Conservation (phyloP, 2,888 invertebrate species). For the Pegoplata infirma region DNA sequence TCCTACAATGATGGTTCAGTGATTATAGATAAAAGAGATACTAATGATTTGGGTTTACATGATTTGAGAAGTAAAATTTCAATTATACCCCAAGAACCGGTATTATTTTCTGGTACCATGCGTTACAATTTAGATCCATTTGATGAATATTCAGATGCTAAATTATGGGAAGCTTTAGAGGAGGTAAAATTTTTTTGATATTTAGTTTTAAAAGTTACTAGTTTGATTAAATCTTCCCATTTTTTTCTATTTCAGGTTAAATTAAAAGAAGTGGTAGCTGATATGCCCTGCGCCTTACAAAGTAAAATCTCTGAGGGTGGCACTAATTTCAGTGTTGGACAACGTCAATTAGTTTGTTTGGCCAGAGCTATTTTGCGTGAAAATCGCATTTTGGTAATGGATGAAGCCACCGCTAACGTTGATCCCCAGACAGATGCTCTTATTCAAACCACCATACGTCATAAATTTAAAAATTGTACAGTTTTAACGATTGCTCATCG, state of each 20-base stretch:
- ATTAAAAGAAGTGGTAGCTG: constrained; percentile 84
- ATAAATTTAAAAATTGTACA: constrained; percentile 88
- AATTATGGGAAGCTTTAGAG: constrained; percentile 90
- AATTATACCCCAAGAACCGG: constrained; percentile 91
- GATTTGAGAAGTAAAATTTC: constrained; percentile 87
- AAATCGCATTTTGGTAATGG: constrained; percentile 90
- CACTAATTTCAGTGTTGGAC: constrained; percentile 93
- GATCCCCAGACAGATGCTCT: constrained; percentile 91
- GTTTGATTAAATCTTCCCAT: not conserved
- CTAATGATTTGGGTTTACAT: constrained; percentile 84
- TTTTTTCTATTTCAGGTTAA: constrained; percentile 68
- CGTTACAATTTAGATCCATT: constrained; percentile 94
- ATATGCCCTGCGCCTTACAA: constrained; percentile 83
- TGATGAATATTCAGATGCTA: constrained; percentile 86
- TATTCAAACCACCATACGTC: constrained; percentile 88
- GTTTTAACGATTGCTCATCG: constrained; percentile 94
- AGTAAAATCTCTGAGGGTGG: constrained; percentile 87
- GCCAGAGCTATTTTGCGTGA: constrained; percentile 91
- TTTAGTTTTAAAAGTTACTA: no score
- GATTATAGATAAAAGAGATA: constrained; percentile 88
- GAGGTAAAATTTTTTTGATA: constrained; percentile 79
- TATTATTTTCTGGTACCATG: constrained; percentile 91
- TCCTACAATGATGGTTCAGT: constrained; percentile 88
- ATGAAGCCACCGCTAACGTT: constrained; percentile 97
- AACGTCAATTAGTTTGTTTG: constrained; percentile 92